A percentile compares a stretch with the other conserved stretches of the same genome.
phyloP scores from a whole-genome alignment of 2,797 vertebrate species.

The Strix occidentalis region DNA sequence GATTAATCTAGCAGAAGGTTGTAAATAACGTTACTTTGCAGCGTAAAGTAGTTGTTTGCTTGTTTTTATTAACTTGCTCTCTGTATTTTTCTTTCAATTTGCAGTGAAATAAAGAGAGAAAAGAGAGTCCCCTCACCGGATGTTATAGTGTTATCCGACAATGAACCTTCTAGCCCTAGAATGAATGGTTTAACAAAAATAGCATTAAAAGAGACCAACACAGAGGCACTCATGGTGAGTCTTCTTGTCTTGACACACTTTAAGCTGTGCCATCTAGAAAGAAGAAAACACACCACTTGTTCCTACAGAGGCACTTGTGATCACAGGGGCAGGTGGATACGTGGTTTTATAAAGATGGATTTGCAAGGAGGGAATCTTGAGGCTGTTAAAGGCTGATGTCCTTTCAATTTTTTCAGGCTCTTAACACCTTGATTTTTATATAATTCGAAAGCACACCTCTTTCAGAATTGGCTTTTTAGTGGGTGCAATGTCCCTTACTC shows the following conservation, averaged over 20 bases:
- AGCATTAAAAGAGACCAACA: constrained; percentile 83
- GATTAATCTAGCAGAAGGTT: background rate
- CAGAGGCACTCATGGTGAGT: constrained; percentile 91
- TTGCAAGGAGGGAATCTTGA: background rate
- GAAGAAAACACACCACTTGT: background rate
- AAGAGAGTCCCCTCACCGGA: constrained; percentile 87
- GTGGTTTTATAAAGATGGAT: background rate
- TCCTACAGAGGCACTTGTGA: background rate
- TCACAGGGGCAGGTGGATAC: background rate
- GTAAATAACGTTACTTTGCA: background rate
- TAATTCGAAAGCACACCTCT: background rate
- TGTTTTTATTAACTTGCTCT: background rate
- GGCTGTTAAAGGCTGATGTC: background rate
- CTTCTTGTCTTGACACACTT: background rate
- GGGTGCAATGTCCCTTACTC: rapidly evolving
- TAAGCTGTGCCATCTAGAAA: background rate
- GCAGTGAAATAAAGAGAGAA: constrained; percentile 87
- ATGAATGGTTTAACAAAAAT: constrained; percentile 88
- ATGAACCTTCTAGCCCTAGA: constrained; percentile 89
- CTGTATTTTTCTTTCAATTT: background rate
- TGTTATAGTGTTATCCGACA: constrained; percentile 94
- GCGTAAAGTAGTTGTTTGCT: background rate
- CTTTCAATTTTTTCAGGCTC: background rate
- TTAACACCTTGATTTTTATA: background rate
- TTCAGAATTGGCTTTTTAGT: background rate